These are phyloP conservation scores for Caenorhabditis sp. DNA, from an alignment of 2,888 invertebrate genomes.

Conservation along the genomic window DNA sequence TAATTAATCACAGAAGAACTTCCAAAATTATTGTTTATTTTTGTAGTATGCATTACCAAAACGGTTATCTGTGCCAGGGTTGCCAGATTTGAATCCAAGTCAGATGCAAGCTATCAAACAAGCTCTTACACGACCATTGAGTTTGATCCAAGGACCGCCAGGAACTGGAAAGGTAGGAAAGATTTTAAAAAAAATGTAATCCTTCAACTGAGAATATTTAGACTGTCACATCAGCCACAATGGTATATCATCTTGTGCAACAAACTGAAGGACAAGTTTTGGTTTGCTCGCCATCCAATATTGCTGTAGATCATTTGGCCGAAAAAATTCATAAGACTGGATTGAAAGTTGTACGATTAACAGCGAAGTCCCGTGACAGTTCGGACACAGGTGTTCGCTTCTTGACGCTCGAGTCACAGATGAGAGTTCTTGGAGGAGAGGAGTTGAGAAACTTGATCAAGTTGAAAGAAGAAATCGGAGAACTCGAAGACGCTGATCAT, in stretches of 20 bases:
- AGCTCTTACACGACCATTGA: slow-evolving; percentile 91
- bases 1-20: slow-evolving; percentile 5
- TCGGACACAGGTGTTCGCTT: slow-evolving; percentile 97
- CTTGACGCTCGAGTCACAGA: slow-evolving; percentile 94
- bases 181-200: neutral
- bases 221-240: slow-evolving; percentile 98
- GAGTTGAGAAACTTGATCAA: slow-evolving; percentile 94
- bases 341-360: slow-evolving; percentile 87
- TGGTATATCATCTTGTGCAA: slow-evolving; percentile 95
- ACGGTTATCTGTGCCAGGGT: slow-evolving; percentile 86
- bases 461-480: slow-evolving; percentile 96
- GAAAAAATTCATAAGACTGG: slow-evolving; percentile 98
- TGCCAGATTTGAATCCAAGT: slow-evolving; percentile 95
- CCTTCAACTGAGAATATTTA: too few relatives aligned
- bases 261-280: slow-evolving; percentile 81
- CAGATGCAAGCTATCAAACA: slow-evolving; percentile 99
- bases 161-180: slow-evolving; percentile 54
- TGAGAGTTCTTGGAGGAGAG: slow-evolving; percentile 89
- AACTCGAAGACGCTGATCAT: slow-evolving; percentile 92
- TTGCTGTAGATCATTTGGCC: slow-evolving; percentile 97
- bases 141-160: slow-evolving; percentile 85
- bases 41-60: slow-evolving; percentile 79
- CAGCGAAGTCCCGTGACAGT: slow-evolving; percentile 96
- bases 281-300: slow-evolving; percentile 98
- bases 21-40: slow-evolving; percentile 3